Evolutionary conservation across 2,113 vertebrate species (phyloP).

Genomic region (Panthera leo): DNA sequence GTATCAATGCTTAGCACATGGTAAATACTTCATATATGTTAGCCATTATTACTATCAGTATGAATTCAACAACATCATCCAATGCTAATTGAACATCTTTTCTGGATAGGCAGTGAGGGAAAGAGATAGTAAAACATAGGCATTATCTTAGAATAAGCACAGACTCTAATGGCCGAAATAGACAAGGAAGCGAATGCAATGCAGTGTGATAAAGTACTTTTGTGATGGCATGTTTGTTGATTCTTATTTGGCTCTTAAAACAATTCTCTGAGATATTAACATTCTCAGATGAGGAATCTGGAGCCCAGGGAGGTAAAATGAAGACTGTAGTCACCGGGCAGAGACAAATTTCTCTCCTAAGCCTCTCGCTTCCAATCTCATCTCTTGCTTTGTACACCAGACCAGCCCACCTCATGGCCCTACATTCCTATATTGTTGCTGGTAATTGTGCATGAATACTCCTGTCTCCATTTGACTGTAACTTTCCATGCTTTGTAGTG

Average conservation of each 20-base stretch:
- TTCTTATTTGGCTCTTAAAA: not conserved
- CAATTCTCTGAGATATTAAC: not conserved
- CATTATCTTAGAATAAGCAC: not conserved
- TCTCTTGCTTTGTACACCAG: not conserved
- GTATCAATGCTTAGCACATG: not conserved
- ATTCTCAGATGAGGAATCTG: not conserved
- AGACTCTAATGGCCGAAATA: not conserved
- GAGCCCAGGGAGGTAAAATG: not conserved
- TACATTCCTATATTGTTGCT: not conserved
- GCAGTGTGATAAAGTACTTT: not conserved
- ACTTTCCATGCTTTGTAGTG: not conserved
- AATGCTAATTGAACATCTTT: not conserved
- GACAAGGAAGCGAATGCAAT: not conserved
- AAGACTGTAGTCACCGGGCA: not conserved
- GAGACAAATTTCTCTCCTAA: not conserved
- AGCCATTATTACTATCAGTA: not conserved
- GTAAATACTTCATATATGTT: not conserved
- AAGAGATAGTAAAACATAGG: not conserved
- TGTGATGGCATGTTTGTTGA: not conserved
- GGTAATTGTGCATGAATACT: not conserved
- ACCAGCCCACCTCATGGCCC: not conserved
- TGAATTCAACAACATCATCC: not conserved
- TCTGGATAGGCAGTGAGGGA: not conserved
- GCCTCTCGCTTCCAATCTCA: not conserved
- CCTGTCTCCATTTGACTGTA: not conserved